phyloP scores from a whole-genome alignment of 1,140 invertebrate genomes.

The Zaprionus camerounensis region DNA sequence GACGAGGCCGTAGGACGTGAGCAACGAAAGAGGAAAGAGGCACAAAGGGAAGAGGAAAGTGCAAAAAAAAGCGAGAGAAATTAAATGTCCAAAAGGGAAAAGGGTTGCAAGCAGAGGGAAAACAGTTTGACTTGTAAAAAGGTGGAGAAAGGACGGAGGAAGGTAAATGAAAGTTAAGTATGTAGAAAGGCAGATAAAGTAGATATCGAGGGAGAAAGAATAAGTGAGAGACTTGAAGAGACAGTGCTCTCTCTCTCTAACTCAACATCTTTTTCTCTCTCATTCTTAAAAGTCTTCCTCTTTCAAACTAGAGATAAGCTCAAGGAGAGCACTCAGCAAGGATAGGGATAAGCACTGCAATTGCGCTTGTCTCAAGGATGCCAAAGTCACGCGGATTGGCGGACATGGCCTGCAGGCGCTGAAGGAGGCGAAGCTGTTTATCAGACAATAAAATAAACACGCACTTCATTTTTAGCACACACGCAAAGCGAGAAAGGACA shows the following conservation, averaged over 20 bases:
- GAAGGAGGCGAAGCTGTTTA: constrained; percentile 68
- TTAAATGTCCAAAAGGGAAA: neutral
- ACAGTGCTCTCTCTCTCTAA: no score
- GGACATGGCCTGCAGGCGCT: constrained; percentile 53
- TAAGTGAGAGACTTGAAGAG: neutral
- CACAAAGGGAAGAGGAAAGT: neutral
- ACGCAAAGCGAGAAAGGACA: constrained; percentile 2
- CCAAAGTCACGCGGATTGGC: constrained; percentile 19
- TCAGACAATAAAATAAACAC: constrained; percentile 82
- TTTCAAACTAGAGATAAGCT: neutral
- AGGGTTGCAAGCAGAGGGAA: neutral
- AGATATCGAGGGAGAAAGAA: neutral
- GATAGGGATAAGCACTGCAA: neutral
- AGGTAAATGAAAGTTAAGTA: neutral
- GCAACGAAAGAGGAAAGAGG: neutral
- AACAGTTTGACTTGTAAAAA: neutral
- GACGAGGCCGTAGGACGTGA: constrained; percentile 3
- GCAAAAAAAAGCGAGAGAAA: neutral
- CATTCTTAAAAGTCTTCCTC: neutral
- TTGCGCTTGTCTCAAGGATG: neutral
- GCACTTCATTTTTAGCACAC: constrained; percentile 49
- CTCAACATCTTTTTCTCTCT: neutral
- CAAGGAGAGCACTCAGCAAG: neutral
- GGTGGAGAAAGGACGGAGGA: neutral
- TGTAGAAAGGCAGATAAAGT: neutral